Evolutionary conservation across 2,888 invertebrate species (phyloP), one percentile per base, ranked within the genome.

Genomic region (Limnephilus rhombicus): DNA sequence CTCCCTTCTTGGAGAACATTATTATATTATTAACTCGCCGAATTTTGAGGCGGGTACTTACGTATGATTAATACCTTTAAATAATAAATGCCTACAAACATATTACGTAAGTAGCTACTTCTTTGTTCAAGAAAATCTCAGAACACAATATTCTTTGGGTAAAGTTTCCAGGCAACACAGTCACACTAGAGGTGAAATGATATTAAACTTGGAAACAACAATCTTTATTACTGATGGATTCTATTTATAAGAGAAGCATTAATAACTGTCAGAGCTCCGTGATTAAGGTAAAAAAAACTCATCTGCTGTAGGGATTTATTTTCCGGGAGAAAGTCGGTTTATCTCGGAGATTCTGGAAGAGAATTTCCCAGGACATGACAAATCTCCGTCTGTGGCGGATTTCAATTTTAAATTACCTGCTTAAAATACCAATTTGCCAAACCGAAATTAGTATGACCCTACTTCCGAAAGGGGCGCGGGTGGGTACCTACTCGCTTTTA

Each of bases 361-460:
- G 11, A 31, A 41, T 85, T 85, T 37, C 18, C 85, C 11, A n/a
- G 85, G 45, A 86, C 49, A 86, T 29, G 86, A 86, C 86, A 53
- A 86, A 86, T 86, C 53, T 86, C 86, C 29, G 29, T 29, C 45
- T 45, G 37, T 29, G 86, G 49, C 53, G 86, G 24, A 49, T 86
- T 86, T 86, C 86, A 86, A 86, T 86, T 86, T 85, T 85, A 86
- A 85, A 85, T 85, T 45, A 86, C 86, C 86, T 86, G 45, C 45
- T 85, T 86, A 29, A 86, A 86, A 86, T 86, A 49, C 45, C 86
- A 86, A 86, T 86, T 86, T 86, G 29, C 29, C 37, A 41, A 85
- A 41, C 31, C 85, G 41, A 37, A 85, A 85, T 85, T 41, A n/a
- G n/a, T 68, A 68, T 68, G 9, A 68, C 68, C 68, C 68, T 68